phyloP scores from a whole-genome alignment of 2,797 vertebrate species.

The Xyrichtys novacula region DNA sequence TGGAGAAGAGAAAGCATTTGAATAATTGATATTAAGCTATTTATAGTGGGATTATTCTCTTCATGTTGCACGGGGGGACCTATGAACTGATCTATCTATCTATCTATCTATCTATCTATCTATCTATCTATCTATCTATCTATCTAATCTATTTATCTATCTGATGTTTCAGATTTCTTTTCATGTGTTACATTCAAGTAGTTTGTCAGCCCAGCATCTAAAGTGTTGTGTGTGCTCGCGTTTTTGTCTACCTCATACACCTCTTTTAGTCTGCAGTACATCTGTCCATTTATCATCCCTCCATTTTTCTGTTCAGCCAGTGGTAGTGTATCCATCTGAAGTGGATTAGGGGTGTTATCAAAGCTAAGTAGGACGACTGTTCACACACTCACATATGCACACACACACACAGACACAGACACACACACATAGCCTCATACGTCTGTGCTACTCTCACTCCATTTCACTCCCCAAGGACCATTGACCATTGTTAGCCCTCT shows the following conservation, averaged over 20 bases:
- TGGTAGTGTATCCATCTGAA: slow-evolving; percentile 75
- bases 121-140: slow-evolving; percentile 46
- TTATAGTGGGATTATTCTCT: slow-evolving; percentile 81
- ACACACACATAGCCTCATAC: slow-evolving; percentile 13
- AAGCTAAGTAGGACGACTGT: slow-evolving; percentile 76
- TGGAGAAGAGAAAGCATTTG: slow-evolving; percentile 75
- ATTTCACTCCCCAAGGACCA: slow-evolving; percentile 77
- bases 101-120: slow-evolving; percentile 48
- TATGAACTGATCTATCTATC: slow-evolving; percentile 25
- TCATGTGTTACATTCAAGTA: background rate
- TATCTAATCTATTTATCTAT: slow-evolving; percentile 49
- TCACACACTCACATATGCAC: slow-evolving; percentile 48
- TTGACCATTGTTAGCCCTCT: slow-evolving; percentile 83
- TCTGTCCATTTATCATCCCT: slow-evolving; percentile 54
- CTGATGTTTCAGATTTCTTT: slow-evolving; percentile 23
- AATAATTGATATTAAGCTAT: slow-evolving; percentile 84
- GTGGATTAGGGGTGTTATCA: slow-evolving; percentile 81
- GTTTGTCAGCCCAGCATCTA: background rate
- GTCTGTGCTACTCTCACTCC: slow-evolving; percentile 59
- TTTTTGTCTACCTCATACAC: slow-evolving; percentile 16
- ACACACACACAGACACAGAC: slow-evolving; percentile 28
- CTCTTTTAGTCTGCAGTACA: slow-evolving; percentile 33
- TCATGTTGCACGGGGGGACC: slow-evolving; percentile 67
- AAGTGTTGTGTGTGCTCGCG: slow-evolving; percentile 8
- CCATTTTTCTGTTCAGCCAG: slow-evolving; percentile 62